phyloP scores from a whole-genome alignment of 2,888 invertebrate genomes.

The Parnassius apollo region DNA sequence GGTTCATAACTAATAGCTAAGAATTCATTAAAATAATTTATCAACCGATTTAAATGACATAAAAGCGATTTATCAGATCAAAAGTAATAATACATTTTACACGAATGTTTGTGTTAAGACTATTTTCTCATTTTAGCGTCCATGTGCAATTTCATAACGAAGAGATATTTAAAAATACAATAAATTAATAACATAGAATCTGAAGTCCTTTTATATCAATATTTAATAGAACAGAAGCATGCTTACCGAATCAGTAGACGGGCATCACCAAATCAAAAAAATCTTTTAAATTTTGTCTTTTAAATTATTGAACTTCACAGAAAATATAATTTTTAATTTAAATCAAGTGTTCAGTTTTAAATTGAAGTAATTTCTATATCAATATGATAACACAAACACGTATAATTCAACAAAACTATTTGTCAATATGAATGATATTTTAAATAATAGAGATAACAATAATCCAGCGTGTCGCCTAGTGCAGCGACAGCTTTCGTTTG shows the following conservation, averaged over 20 bases:
- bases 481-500: slow-evolving; percentile 24
- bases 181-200: neutral
- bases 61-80: too few relatives aligned
- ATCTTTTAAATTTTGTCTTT: slow-evolving; percentile 5
- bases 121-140: too few relatives aligned
- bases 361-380: neutral
- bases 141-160: too few relatives aligned
- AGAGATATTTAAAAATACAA: too few relatives aligned
- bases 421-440: neutral
- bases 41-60: too few relatives aligned
- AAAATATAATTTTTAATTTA: neutral
- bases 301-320: neutral
- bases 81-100: too few relatives aligned
- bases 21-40: too few relatives aligned
- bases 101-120: too few relatives aligned
- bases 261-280: slow-evolving; percentile 29
- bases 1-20: too few relatives aligned
- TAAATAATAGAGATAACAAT: neutral
- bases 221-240: slow-evolving; percentile 5
- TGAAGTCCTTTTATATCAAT: neutral
- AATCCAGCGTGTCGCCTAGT: slow-evolving; percentile 5
- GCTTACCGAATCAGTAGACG: slow-evolving; percentile 33
- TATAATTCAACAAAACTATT: slow-evolving; percentile 16
- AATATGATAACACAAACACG: neutral
- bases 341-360: neutral